Evolutionary conservation across 1,140 invertebrate species (phyloP), one percentile per base, ranked within the genome.

Genomic region (Halesus radiatus): DNA sequence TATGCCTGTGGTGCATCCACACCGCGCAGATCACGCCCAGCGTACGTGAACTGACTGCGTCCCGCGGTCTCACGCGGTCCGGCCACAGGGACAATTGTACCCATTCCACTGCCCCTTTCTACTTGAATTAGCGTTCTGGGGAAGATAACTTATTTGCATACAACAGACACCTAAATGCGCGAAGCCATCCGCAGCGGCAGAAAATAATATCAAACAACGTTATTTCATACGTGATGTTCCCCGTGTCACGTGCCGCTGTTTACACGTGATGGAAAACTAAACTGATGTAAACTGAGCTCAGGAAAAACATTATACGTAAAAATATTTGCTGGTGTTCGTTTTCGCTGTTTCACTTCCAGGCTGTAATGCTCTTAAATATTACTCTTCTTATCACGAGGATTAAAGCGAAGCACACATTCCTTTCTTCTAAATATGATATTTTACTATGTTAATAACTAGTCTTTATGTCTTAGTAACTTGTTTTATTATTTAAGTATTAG

Each of bases 141-240:
- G 50, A 72, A 78, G 70, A 78, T 78, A 78, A 78, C 50, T 70
- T 72, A 78, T 78, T 78, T 78, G 64, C 76, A 72, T 78, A 78
- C 54, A 70, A 15, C 23, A 32, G 64, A 54, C 60, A 77, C 75
- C 60, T 76, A 77, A 22, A 54, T 76, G 32, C 75, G 56, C 23
- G 75, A 58, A 29, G 37, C 54, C 58, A 37, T 77, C 66, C 45
- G 32, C 54, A 62, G 29, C 20, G 15, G 58, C 18, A 66, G 45
- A 22, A 77, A 77, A 77, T 77, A 77, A 66, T 77, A 77, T 66
- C 22, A 52, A 45, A 64, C 37, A 22, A 66, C 58, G 26, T 77
- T 60, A 66, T 2, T 66, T 45, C 52, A 13, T 4, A 37, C 20
- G 74, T 20, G 50, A n/a, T 45, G 74, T 37, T 60, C 32, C 50